Percentiles rank a stretch among this genome's conserved stretches.
phyloP scores from a whole-genome alignment of 2,797 vertebrate species.

The Chaetodon trifasciatus region DNA sequence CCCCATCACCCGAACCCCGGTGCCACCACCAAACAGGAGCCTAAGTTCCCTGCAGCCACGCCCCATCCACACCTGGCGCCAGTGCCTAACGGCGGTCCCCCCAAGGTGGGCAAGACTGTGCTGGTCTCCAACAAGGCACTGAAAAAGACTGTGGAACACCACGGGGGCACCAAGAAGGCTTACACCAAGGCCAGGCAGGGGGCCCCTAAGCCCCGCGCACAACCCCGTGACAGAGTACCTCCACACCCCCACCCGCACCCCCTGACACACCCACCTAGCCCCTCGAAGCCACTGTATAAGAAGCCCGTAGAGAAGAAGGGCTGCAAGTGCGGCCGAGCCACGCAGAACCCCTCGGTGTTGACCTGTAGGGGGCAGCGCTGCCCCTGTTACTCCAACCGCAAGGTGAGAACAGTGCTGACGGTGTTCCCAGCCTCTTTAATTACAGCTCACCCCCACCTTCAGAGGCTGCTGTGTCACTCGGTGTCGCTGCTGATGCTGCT shows the following conservation, averaged over 20 bases:
- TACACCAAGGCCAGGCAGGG: slow-evolving; percentile 95
- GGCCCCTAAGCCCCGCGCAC: slow-evolving; percentile 93
- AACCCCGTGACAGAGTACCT: slow-evolving; percentile 92
- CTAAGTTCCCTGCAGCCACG: slow-evolving; percentile 87
- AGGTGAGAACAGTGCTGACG: slow-evolving; percentile 74
- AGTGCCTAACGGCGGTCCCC: slow-evolving; percentile 94
- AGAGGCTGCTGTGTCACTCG: neutral
- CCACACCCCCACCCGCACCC: slow-evolving; percentile 86
- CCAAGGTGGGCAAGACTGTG: slow-evolving; percentile 95
- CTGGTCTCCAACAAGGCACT: slow-evolving; percentile 92
- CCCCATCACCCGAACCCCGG: slow-evolving; percentile 82
- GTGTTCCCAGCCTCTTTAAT: neutral
- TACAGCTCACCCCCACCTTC: neutral
- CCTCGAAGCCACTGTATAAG: slow-evolving; percentile 98
- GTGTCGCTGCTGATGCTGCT: neutral
- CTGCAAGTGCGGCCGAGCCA: slow-evolving; percentile 98
- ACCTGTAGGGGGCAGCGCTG: slow-evolving; percentile 99
- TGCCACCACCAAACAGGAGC: slow-evolving; percentile 91
- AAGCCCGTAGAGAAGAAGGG: slow-evolving; percentile 99
- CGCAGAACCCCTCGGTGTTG: slow-evolving; percentile 99
- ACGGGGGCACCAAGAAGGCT: slow-evolving; percentile 93
- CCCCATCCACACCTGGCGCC: slow-evolving; percentile 85
- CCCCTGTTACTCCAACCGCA: slow-evolving; percentile 99
- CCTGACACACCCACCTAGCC: slow-evolving; percentile 92
- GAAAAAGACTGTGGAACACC: slow-evolving; percentile 95